Conservation (phyloP, 2,888 invertebrate genomes). For the Volucella inanis region DNA sequence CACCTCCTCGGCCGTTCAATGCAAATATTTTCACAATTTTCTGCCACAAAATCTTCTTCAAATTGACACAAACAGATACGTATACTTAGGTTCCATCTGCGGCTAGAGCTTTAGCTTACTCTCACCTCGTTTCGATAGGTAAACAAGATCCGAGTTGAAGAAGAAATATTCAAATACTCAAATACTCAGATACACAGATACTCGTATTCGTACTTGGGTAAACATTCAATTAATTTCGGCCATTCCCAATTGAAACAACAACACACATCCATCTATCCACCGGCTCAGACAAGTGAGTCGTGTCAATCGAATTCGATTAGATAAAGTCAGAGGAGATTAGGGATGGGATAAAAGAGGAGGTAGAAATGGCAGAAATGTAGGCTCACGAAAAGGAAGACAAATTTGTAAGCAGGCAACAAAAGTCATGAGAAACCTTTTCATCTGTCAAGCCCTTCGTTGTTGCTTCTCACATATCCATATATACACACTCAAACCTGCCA, state of each 20-base stretch:
- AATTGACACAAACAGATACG: constrained; percentile 43
- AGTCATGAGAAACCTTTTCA: constrained; percentile 42
- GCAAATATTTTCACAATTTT: constrained; percentile 60
- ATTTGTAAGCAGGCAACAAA: constrained; percentile 12
- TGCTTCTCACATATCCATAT: constrained; percentile 41
- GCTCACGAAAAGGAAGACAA: constrained; percentile 19
- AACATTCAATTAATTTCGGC: constrained; percentile 70
- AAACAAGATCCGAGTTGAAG: too few relatives aligned
- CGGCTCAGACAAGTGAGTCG: neutral
- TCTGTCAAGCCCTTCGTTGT: constrained; percentile 47
- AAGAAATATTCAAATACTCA: neutral
- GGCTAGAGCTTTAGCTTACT: neutral
- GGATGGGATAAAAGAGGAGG: neutral
- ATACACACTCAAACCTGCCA: constrained; percentile 19
- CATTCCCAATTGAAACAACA: neutral
- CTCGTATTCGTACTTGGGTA: constrained; percentile 39
- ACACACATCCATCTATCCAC: constrained; percentile 29
- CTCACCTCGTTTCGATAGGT: constrained; percentile 1
- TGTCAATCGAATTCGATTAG: constrained; percentile 58
- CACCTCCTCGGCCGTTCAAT: constrained; percentile 47
- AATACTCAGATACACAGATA: constrained; percentile 11
- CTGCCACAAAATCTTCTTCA: constrained; percentile 42
- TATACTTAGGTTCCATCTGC: too few relatives aligned
- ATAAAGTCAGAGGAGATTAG: constrained; percentile 2
- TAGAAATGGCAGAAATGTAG: neutral